These are phyloP conservation scores for Drosophila lutescens DNA, from an alignment of 2,888 invertebrate genomes.

Conservation along the genomic window DNA sequence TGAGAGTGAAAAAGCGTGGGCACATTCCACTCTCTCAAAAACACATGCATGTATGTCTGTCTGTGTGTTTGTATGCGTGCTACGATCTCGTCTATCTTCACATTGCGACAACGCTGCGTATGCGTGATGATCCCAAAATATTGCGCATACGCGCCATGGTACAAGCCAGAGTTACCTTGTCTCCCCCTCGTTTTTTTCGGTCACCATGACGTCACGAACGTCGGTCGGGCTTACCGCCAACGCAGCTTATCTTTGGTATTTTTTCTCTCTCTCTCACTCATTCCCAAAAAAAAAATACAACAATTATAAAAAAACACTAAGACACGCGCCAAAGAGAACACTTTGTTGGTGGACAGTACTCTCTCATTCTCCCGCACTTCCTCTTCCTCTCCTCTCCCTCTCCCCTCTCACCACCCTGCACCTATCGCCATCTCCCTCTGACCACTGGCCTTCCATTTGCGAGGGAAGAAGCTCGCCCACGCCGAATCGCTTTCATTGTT, in stretches of 20 bases:
- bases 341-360: constrained; percentile 15
- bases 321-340: constrained; percentile 36
- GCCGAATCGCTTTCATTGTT: constrained; percentile 62
- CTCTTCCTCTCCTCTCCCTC: constrained; percentile 9
- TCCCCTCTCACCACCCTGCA: too few relatives aligned
- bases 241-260: constrained; percentile 9
- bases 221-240: constrained; percentile 7
- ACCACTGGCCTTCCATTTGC: constrained; percentile 12
- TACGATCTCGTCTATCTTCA: constrained; percentile 19
- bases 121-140: constrained; percentile 62
- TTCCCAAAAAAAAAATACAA: background rate
- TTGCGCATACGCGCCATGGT: constrained; percentile 65
- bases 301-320: constrained; percentile 2
- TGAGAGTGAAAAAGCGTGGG: constrained; percentile 29
- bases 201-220: constrained; percentile 3
- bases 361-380: constrained; percentile 33
- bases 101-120: constrained; percentile 58
- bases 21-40: constrained; percentile 19
- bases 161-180: constrained; percentile 1
- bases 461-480: constrained; percentile 52
- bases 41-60: background rate
- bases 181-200: background rate
- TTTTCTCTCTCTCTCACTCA: background rate
- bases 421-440: constrained; percentile 1
- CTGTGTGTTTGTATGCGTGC: background rate